phyloP scores from a whole-genome alignment of 1,140 invertebrate genomes.

The Hypsibius dujardini region DNA sequence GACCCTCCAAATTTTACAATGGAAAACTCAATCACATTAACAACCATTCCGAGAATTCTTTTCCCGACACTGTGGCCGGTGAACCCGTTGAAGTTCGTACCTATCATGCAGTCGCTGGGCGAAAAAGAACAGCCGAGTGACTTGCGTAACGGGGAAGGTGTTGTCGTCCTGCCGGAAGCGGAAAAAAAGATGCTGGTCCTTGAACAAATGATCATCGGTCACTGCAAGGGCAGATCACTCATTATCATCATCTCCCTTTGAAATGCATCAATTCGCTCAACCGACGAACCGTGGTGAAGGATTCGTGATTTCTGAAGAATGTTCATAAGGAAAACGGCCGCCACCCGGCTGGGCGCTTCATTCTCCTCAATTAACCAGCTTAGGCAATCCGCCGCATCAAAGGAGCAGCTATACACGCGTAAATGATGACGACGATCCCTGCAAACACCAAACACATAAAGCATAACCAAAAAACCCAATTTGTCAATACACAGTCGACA shows the following conservation, averaged over 20 bases:
- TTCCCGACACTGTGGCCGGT: no score
- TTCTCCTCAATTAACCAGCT: conserved; percentile 13
- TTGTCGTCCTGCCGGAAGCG: conserved; percentile 29
- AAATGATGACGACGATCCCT: background rate
- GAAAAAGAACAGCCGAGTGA: conserved; percentile 26
- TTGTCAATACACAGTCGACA: no score
- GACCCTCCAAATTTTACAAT: no score
- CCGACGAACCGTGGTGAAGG: background rate
- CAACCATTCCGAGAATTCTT: no score
- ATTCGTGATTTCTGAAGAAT: background rate
- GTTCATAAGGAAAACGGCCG: conserved; percentile 13
- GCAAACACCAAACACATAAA: no score
- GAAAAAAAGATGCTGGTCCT: conserved; percentile 29
- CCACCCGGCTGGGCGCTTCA: background rate
- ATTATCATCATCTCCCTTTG: background rate
- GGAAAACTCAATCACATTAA: no score
- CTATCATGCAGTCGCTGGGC: conserved; percentile 25
- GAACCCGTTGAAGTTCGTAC: conserved; percentile 22
- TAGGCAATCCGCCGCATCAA: background rate
- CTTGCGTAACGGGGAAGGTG: conserved; percentile 24
- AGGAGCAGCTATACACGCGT: background rate
- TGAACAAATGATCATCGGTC: conserved; percentile 29
- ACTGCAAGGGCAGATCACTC: conserved; percentile 24
- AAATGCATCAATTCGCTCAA: background rate
- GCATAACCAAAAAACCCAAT: no score